Conservation (phyloP, 2,888 invertebrate species). For the Yponomeuta cagnagella region DNA sequence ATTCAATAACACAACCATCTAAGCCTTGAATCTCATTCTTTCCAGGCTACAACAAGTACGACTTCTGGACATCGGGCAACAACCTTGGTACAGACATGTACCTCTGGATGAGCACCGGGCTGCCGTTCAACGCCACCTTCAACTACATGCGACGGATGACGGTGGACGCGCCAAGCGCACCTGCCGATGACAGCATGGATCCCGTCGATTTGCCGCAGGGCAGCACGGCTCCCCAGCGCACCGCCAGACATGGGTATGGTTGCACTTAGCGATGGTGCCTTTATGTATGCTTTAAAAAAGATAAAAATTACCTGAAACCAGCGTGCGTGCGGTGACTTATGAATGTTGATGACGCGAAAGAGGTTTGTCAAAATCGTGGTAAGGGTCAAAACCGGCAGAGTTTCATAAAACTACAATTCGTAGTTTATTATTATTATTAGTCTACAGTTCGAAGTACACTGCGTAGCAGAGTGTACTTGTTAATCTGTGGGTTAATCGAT, state of each 20-base stretch:
- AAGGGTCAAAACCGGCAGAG: too few relatives aligned
- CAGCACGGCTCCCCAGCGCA: conserved; percentile 86
- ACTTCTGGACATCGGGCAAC: conserved; percentile 94
- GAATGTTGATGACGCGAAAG: too few relatives aligned
- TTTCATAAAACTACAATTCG: too few relatives aligned
- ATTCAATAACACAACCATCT: background rate
- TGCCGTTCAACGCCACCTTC: conserved; percentile 92
- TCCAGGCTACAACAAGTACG: conserved; percentile 83
- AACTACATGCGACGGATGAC: conserved; percentile 82
- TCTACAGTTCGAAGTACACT: too few relatives aligned
- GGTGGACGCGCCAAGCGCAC: conserved; percentile 71
- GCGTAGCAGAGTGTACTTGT: too few relatives aligned
- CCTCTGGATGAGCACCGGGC: conserved; percentile 92
- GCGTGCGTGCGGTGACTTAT: too few relatives aligned
- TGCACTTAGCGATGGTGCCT: too few relatives aligned
- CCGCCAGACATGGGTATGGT: conserved; percentile 83
- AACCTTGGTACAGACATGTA: conserved; percentile 91
- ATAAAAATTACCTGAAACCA: too few relatives aligned
- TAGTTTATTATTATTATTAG: too few relatives aligned
- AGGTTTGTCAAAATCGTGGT: too few relatives aligned
- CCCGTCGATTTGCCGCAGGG: conserved; percentile 80
- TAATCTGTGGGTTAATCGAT: too few relatives aligned
- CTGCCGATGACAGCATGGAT: conserved; percentile 74
- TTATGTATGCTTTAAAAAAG: too few relatives aligned
- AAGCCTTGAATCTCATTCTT: background rate